Evolutionary conservation across 2,888 invertebrate species (phyloP), one percentile per base, ranked within the genome.

Genomic region (Epiblema foenella): DNA sequence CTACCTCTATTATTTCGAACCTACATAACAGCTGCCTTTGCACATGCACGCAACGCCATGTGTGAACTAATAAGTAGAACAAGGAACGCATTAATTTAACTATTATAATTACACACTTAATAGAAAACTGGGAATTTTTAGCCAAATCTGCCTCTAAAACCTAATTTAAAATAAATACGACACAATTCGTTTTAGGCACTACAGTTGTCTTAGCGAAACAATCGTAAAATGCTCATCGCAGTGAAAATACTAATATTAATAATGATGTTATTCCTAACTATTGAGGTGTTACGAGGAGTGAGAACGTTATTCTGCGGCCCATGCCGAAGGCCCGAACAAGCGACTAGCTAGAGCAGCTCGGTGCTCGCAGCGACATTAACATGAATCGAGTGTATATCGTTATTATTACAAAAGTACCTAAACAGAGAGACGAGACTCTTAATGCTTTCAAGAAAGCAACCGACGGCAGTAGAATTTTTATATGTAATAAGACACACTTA

Each of bases 21-120:
- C 85, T 89, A 88, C 76, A 78, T 85, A 84, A 87, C 86, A 90
- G 91, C 89, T 90, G 90, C 91, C 91, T 79, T 79, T 73, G 72
- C 68, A 81, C 86, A 83, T 82, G 85, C 89, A 85, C 89, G 87
- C 87, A 87, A 86, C 78, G 79, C 76, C 76, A 81, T 75, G 75
- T 69, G 68, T 70, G 17, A 42, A 64, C 29, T 52, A 72, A 68
- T 77, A 77, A 79, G 72, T 76, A 75, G 75, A 73, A 67, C 20
- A 51, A 42, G 10, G 24, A 59, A 52, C n/a, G 12, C 12, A 60
- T 42, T 59, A 15, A 29, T 69, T 70, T 66, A 66, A 62, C 24
- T 60, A 70, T 58, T n/a, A 10, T 17, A 73, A 75, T 64, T 72
- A 60, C 74, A 72, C 64, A 46, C 72, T 73, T 72, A 74, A 75